Conservation (phyloP, 2,888 invertebrate species). For the Acleris cristana region DNA sequence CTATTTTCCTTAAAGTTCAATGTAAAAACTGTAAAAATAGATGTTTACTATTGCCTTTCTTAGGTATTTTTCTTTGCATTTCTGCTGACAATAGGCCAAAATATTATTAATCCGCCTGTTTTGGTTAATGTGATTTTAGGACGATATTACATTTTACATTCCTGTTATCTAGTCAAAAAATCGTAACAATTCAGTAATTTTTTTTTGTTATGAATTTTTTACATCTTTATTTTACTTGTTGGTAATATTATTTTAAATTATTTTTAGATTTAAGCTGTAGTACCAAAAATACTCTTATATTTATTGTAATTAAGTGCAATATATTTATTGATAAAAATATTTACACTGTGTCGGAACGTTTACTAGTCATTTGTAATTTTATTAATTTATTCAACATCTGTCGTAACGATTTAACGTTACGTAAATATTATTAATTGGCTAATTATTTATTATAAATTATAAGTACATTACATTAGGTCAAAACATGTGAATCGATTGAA, state of each 20-base stretch:
- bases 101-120: conserved; percentile 7
- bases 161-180: conserved; percentile 49
- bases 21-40: no score
- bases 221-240: conserved; percentile 41
- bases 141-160: conserved; percentile 9
- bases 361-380: conserved; percentile 51
- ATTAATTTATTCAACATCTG: conserved; percentile 47
- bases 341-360: conserved; percentile 55
- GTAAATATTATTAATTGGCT: conserved; percentile 9
- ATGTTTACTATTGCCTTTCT: background rate
- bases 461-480: conserved; percentile 8
- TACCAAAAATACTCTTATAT: conserved; percentile 53
- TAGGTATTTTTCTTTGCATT: background rate
- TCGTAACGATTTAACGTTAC: conserved; percentile 5
- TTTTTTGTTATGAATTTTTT: conserved; percentile 34
- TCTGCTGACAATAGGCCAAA: background rate
- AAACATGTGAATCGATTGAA: conserved; percentile 25
- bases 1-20: no score
- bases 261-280: conserved; percentile 45
- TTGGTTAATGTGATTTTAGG: background rate
- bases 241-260: conserved; percentile 49
- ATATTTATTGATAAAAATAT: conserved; percentile 63
- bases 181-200: conserved; percentile 15
- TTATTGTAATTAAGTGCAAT: conserved; percentile 63
- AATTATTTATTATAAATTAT: conserved; percentile 16